Conservation (phyloP, 1,140 invertebrate species). For the Bombus picipes region DNA sequence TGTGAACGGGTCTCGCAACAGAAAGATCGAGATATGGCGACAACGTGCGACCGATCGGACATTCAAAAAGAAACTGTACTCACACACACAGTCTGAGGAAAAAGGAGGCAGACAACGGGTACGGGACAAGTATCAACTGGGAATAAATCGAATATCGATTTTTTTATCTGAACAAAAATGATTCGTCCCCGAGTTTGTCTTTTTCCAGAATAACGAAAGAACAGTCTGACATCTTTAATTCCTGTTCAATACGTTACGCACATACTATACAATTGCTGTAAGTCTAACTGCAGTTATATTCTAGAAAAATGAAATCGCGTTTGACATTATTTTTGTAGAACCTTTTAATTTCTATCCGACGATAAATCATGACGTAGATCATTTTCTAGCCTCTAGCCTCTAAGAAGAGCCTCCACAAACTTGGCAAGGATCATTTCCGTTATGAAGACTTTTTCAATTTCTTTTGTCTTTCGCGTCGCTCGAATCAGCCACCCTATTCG, state of each 20-base stretch:
- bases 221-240: no score
- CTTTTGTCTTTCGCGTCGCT: background rate
- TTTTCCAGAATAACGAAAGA: no score
- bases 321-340: background rate
- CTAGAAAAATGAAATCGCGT: background rate
- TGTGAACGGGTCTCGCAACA: conserved; percentile 37
- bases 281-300: no score
- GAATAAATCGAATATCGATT: background rate
- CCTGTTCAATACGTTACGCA: no score
- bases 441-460: background rate
- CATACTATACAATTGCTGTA: no score
- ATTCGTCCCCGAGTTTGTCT: no score
- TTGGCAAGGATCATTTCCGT: no score
- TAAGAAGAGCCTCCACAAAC: no score
- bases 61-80: background rate
- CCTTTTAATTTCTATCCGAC: background rate
- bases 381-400: no score
- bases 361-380: background rate
- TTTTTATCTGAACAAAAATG: no score
- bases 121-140: background rate
- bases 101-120: background rate
- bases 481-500: background rate
- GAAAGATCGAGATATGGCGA: conserved; percentile 7
- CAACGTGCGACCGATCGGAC: background rate
- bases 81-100: background rate